A percentile compares a stretch with the other conserved stretches of the same genome.
Conservation (phyloP, 2,888 invertebrate species). For the Patella pellucida region DNA sequence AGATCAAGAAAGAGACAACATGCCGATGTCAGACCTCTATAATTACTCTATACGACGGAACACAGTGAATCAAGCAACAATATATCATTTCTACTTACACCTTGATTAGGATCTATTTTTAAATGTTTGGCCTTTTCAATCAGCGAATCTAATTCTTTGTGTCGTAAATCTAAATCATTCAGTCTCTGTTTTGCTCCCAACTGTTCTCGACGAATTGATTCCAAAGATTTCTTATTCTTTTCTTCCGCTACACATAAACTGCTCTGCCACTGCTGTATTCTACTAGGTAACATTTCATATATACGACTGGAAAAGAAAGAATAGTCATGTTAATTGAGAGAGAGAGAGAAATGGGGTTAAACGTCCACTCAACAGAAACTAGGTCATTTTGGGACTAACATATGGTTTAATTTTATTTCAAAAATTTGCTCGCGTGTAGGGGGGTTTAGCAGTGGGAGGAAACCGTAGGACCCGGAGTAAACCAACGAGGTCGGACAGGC, state of each 20-base stretch:
- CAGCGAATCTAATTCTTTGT: slow-evolving; percentile 81
- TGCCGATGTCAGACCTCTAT: no score
- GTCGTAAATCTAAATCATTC: slow-evolving; percentile 68
- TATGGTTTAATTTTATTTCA: no score
- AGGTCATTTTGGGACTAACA: no score
- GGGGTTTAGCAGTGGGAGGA: no score
- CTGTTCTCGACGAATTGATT: slow-evolving; percentile 83
- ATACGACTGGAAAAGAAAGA: slow-evolving; percentile 66
- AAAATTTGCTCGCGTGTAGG: no score
- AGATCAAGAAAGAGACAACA: no score
- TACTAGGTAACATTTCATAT: slow-evolving; percentile 83
- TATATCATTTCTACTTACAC: slow-evolving; percentile 36
- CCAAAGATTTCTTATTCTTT: slow-evolving; percentile 77
- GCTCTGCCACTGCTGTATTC: slow-evolving; percentile 94
- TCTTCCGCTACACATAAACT: slow-evolving; percentile 90
- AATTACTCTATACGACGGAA: not conserved
- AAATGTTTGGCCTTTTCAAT: slow-evolving; percentile 84
- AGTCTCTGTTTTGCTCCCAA: slow-evolving; percentile 83
- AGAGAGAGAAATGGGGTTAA: no score
- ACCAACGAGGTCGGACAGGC: no score
- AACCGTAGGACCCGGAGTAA: no score
- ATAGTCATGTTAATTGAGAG: no score
- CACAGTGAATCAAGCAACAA: not conserved
- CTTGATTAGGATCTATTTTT: slow-evolving; percentile 52
- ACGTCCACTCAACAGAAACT: no score